phyloP scores from a whole-genome alignment of 2,797 vertebrate genomes.

The Sebastes diploproa region DNA sequence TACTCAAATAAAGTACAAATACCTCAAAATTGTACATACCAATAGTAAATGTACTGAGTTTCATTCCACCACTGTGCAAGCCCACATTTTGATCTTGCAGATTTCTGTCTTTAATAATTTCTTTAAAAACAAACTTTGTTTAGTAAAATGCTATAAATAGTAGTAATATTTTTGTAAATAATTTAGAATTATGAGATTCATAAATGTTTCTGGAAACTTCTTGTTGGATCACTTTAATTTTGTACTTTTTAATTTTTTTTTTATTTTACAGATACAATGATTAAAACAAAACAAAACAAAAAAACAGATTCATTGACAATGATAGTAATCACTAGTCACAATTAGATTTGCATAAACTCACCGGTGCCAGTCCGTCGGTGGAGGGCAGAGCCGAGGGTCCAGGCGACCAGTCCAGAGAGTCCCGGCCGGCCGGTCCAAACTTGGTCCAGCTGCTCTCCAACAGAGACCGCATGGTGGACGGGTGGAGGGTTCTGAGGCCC shows the following conservation, averaged over 20 bases:
- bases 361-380: slow-evolving; percentile 84
- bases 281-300: neutral
- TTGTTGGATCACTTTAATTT: neutral
- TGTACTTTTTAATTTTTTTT: neutral
- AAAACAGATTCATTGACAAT: neutral
- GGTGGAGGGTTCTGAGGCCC: slow-evolving; percentile 40
- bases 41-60: too few relatives aligned
- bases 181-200: neutral
- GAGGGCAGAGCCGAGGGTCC: slow-evolving; percentile 82
- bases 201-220: neutral
- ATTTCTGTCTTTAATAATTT: neutral
- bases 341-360: slow-evolving; percentile 66
- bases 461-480: slow-evolving; percentile 83
- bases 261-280: neutral
- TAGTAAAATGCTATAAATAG: neutral
- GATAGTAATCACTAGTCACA: neutral
- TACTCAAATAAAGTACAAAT: too few relatives aligned
- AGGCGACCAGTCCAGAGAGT: slow-evolving; percentile 88
- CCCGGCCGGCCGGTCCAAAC: slow-evolving; percentile 89
- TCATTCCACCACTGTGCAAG: too few relatives aligned
- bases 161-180: neutral
- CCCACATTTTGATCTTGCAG: neutral
- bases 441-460: slow-evolving; percentile 88
- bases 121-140: neutral
- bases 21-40: too few relatives aligned